Evolutionary conservation across 2,888 invertebrate genomes (phyloP), one percentile per base, ranked within the genome.

Genomic region (Phortica okadai): DNA sequence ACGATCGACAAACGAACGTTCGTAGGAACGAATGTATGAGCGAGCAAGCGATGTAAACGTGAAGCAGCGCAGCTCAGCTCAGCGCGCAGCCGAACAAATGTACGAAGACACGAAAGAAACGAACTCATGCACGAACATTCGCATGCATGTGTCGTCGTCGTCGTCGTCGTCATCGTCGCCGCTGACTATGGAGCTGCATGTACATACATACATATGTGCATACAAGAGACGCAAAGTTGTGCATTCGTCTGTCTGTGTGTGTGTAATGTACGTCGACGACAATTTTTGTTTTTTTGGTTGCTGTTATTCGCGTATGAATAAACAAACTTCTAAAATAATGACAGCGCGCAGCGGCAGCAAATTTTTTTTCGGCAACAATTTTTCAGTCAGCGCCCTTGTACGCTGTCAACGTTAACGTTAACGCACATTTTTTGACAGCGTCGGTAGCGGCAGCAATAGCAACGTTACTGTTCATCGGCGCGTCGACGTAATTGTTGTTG

Each of bases 261-360:
- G n/a, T 33, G 21, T 56, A 56, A 58, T 54, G n/a, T 56, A 45
- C 45, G 73, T 10, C 44, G 45, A 50, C 79, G 76, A 75, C 76
- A 79, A 76, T 74, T 76, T 64, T 64, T 21, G 0, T 21, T 50
- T 56, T 75, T 78, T 81, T 77, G 78, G 74, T 72, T 75, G 75
- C 77, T 74, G 77, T 16, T 76, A 33, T 33, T 2, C 33, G 33
- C 33, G 33, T 80, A 78, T 79, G 78, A 76, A 78, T 78, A 80
- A 79, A 80, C 79, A 80, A 79, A 79, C 78, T 79, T 74, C 76
- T 77, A 76, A 77, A 74, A n/a, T 42, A 69, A 45, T 74, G 54
- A n/a, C 73, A 58, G 21, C 11, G 44, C 14, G 78, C 75, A 73
- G 41, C 78, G 69, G 72, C 74, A 75, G 56, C 66, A 74, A 41